Conservation (phyloP, 2,797 vertebrate species). For the Sparus aurata region DNA sequence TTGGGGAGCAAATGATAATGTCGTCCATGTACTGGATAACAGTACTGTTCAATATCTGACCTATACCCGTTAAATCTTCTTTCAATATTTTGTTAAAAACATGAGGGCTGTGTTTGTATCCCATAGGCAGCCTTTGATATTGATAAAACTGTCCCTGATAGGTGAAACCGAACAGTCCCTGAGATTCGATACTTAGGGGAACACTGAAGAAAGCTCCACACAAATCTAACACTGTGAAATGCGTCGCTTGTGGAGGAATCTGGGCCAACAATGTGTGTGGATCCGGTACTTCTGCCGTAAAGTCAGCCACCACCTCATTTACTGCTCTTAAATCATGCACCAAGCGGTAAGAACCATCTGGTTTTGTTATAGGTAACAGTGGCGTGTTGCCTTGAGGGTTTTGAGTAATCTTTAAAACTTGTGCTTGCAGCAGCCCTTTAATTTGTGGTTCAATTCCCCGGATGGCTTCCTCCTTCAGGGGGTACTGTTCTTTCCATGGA, state of each 20-base stretch:
- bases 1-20: background rate
- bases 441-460: background rate
- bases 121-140: too few relatives aligned
- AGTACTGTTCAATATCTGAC: background rate
- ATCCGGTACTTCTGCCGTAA: too few relatives aligned
- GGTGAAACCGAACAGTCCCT: too few relatives aligned
- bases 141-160: too few relatives aligned
- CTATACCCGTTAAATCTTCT: background rate
- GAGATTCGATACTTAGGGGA: too few relatives aligned
- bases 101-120: background rate
- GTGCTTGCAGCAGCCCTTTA: conserved; percentile 1
- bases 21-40: background rate
- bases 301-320: background rate
- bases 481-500: background rate
- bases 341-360: background rate
- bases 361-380: background rate
- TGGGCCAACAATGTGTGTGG: too few relatives aligned
- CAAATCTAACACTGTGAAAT: too few relatives aligned
- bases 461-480: background rate
- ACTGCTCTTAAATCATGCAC: background rate
- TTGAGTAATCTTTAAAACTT: background rate
- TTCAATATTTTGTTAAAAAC: background rate
- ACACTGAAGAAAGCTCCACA: too few relatives aligned
- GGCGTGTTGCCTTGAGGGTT: background rate
- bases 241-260: too few relatives aligned